Percentiles rank a stretch among this genome's conserved stretches.
Evolutionary conservation across 2,888 invertebrate species (phyloP).

Genomic region (Epicampocera succincta): DNA sequence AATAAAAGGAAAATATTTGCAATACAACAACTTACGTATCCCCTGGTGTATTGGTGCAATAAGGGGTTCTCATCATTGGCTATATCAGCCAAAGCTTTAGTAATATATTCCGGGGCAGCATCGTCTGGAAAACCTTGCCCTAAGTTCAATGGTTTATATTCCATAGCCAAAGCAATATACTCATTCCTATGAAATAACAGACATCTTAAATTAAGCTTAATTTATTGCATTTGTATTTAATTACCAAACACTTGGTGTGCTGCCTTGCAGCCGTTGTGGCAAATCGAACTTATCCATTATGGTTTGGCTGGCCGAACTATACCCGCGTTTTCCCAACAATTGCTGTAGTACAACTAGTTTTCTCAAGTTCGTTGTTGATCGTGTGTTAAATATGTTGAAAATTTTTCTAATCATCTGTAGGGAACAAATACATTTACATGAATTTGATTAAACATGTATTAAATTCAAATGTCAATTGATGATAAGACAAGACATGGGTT

Average conservation of each 20-base stretch:
- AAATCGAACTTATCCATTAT: constrained; percentile 80
- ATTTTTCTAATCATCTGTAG: constrained; percentile 74
- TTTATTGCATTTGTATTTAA: neutral
- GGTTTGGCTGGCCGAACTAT: constrained; percentile 12
- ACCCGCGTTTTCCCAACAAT: constrained; percentile 40
- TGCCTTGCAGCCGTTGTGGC: constrained; percentile 80
- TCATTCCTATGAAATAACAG: constrained; percentile 88
- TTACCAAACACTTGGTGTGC: constrained; percentile 80
- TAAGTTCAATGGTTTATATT: constrained; percentile 94
- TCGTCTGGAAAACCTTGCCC: constrained; percentile 98
- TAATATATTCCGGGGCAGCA: constrained; percentile 91
- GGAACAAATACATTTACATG: constrained; percentile 4
- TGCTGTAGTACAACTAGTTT: constrained; percentile 39
- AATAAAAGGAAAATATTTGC: neutral
- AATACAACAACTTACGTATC: constrained; percentile 87
- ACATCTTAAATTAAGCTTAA: too few species aligned
- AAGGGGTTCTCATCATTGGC: constrained; percentile 87
- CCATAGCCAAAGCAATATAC: constrained; percentile 90
- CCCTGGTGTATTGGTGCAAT: constrained; percentile 95
- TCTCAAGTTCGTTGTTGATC: constrained; percentile 20
- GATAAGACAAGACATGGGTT: neutral
- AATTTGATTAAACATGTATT: constrained; percentile 6
- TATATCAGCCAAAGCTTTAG: constrained; percentile 87
- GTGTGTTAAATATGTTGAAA: constrained; percentile 26
- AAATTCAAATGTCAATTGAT: too few species aligned